Base-by-base conservation (phyloP, 2,797 vertebrate species). In the Capromys pilorides region DNA sequence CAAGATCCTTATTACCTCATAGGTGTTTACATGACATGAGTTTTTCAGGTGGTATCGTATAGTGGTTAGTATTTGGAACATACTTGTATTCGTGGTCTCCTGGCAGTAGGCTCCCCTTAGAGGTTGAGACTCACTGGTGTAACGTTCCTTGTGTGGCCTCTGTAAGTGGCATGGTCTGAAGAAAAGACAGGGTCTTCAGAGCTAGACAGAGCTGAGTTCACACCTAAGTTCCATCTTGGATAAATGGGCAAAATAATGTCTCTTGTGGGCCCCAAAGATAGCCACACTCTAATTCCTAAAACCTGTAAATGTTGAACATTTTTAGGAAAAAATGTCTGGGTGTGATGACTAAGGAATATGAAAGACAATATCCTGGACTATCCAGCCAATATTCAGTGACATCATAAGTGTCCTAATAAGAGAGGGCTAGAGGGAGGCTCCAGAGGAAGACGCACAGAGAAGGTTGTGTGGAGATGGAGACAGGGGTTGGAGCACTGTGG, bases 81-180 rank as follows among this genome's bases (percentile, higher is more conserved):
- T 39, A 16, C 28, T 13, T 71, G 6, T 22, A 71, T 66, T 88
- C 51, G 26, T 54, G 45, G 26, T 67, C 11, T 51, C 5, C 33
- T 79, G 26, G 0, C 36, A 39, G 8, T 51, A 28, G 39, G 16
- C 3, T 8, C 13, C 11, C 71, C 21, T 80, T 10, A 4, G 39
- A 31, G 39, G 28, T 26, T 82, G 51, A 26, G 71, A 19, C 39
- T 41, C 12, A 39, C 88, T 19, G 18, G 18, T 39, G 67, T 92
- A 86, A 92, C 19, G 33, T 22, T 26, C 91, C 73, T 94, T 66
- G 91, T 87, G 57, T 12, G n/a, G 71, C 13, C 64, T 86, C 89
- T 36, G 1, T 62, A 26, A 14, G 33, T 49, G 4, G 9, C 0
- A 1, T 51, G 26, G 2, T 49, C 16, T 36, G 77, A 71, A 66